Base-by-base conservation (phyloP, 2,888 invertebrate species). In the Caenorhabditis doughertyi region DNA sequence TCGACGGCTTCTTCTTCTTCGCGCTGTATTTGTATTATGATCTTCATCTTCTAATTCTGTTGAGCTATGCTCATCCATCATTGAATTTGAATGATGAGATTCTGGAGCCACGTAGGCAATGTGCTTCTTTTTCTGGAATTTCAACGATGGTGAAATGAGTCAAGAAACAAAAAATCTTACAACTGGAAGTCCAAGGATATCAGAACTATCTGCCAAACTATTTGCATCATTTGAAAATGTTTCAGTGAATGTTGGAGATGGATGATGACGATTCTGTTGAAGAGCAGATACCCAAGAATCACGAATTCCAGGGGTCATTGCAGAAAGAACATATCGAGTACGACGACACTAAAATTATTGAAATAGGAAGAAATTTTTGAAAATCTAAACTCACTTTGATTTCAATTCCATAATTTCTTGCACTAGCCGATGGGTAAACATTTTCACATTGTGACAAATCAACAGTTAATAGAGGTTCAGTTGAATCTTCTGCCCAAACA, bases 81-180 rank as follows among this genome's bases (percentile, higher is more conserved):
- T 87, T 23, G 90, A 90, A 73, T 89, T 91, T 35, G 88, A 87
- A 83, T 90, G 91, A 70, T 91, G 91, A 4, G 89, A 89, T 76
- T 91, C 91, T 3, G 92, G 92, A n/a, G 91, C 91, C 13, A 92
- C 92, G 68, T 92, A 92, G 7, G 92, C 92, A 49, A 92, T 91
- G 81, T 90, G 89, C 79, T 91, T 91, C 84, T 90, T 91, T 49
- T 89, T 83, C 65, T 65, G 65, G n/a, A 51, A 65, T n/a, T 25
- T 23, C 9, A 3, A 29, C n/a, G n/a, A n/a, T n/a, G n/a, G n/a
- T n/a, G n/a, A n/a, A n/a, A 47, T 47, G 39, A 39, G 88, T 89
- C 64, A n/a, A n/a, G n/a, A n/a, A n/a, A n/a, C n/a, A 27, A 87
- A 83, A 44, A 53, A 27, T 51, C 13, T 18, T n/a, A 65, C 65